These are phyloP conservation scores for Crocuta crocuta DNA, from an alignment of 2,113 vertebrate genomes.

Conservation along the genomic window DNA sequence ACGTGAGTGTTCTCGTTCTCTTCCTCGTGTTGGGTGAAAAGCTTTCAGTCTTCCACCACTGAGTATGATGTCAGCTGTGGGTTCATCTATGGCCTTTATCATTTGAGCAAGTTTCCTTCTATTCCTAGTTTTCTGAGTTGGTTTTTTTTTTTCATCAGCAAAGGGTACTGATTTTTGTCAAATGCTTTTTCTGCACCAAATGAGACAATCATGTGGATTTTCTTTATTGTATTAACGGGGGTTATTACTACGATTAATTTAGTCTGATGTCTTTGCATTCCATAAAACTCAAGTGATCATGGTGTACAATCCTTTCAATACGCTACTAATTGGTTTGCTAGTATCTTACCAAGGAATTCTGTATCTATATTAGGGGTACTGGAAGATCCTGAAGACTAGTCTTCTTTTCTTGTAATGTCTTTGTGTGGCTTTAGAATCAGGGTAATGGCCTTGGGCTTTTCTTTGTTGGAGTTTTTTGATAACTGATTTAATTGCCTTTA, in stretches of 20 bases:
- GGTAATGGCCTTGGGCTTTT: background rate
- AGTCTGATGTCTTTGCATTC: background rate
- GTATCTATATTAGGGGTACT: background rate
- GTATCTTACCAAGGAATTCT: background rate
- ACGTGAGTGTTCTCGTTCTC: background rate
- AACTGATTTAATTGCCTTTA: background rate
- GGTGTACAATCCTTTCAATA: background rate
- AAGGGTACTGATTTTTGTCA: background rate
- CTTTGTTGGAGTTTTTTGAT: background rate
- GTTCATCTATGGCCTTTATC: background rate
- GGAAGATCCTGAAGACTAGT: background rate
- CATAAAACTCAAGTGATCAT: background rate
- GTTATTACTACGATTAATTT: background rate
- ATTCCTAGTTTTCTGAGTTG: background rate
- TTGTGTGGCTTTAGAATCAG: background rate
- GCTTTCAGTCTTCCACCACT: background rate
- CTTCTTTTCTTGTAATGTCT: background rate
- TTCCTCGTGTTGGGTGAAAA: background rate
- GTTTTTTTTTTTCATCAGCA: background rate
- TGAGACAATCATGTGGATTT: background rate
- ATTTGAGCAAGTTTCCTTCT: background rate
- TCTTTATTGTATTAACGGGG: background rate
- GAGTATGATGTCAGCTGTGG: background rate
- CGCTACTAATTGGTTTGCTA: background rate
- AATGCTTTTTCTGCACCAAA: background rate